Evolutionary conservation across 1,140 invertebrate species (phyloP).

Genomic region (Orchesella cincta): DNA sequence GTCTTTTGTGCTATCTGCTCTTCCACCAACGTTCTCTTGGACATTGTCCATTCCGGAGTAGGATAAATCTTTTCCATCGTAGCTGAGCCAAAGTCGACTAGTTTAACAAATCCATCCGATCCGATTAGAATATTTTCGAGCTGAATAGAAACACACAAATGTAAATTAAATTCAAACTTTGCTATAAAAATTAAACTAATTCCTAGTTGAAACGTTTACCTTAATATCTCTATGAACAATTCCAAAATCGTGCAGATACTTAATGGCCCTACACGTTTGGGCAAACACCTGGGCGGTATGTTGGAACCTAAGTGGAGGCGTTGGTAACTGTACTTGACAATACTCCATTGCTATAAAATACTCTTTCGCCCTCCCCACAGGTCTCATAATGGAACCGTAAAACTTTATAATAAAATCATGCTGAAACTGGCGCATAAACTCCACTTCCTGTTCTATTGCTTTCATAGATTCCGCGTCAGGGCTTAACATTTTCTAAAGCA

Average conservation of each 20-base stretch:
- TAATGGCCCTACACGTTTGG: conserved; percentile 45
- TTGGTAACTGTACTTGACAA: conserved; percentile 33
- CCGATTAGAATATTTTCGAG: conserved; percentile 76
- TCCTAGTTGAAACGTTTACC: conserved; percentile 29
- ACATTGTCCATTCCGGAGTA: conserved; percentile 86
- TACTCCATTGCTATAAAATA: conserved; percentile 48
- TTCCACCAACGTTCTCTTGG: conserved; percentile 87
- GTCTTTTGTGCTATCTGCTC: conserved; percentile 80
- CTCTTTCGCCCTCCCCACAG: conserved; percentile 32
- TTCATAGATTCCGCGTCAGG: conserved; percentile 40
- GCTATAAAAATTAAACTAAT: no score
- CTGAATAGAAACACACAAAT: no score
- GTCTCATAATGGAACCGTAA: conserved; percentile 37
- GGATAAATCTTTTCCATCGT: conserved; percentile 81
- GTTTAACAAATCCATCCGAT: conserved; percentile 79
- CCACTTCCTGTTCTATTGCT: conserved; percentile 42
- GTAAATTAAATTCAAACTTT: no score
- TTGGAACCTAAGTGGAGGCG: conserved; percentile 30
- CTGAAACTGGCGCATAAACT: conserved; percentile 43
- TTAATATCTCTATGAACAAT: conserved; percentile 50
- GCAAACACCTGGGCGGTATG: conserved; percentile 45
- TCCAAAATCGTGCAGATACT: conserved; percentile 47
- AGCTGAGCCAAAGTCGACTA: conserved; percentile 98
- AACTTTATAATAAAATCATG: conserved; percentile 47
- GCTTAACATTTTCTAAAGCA: conserved; percentile 42